A percentile compares a stretch with the other conserved stretches of the same genome.
phyloP scores from a whole-genome alignment of 1,140 invertebrate species.

The Acromyrmex heyeri region DNA sequence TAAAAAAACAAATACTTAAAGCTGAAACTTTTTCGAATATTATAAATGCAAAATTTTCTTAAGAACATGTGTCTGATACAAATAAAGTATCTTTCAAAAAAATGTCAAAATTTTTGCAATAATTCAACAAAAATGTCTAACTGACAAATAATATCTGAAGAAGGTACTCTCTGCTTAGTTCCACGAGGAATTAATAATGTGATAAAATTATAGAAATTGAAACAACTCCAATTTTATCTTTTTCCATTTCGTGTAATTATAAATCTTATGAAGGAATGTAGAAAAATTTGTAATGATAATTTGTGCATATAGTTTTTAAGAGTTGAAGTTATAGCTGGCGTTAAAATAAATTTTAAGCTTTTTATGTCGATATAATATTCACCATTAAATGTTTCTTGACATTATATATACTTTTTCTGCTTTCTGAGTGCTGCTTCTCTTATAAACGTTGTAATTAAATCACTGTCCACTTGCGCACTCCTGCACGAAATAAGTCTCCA shows the following conservation, averaged over 20 bases:
- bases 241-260: background rate
- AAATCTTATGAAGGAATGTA: background rate
- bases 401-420: slow-evolving; percentile 45
- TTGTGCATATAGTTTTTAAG: background rate
- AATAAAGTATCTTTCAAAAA: too few relatives aligned
- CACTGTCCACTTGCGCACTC: background rate
- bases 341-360: background rate
- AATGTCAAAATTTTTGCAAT: too few relatives aligned
- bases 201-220: background rate
- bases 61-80: too few relatives aligned
- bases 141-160: too few relatives aligned
- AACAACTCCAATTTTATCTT: background rate
- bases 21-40: too few relatives aligned
- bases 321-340: background rate
- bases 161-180: background rate
- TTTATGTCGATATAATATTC: slow-evolving; percentile 27
- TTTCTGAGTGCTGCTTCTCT: background rate
- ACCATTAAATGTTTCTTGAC: slow-evolving; percentile 31
- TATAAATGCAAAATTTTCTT: too few relatives aligned
- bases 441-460: slow-evolving; percentile 60
- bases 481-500: slow-evolving; percentile 45
- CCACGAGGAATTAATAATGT: background rate
- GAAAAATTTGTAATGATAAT: background rate
- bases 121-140: background rate
- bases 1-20: too few relatives aligned